phyloP scores from a whole-genome alignment of 2,888 invertebrate species.

The Cheilosia vernalis region DNA sequence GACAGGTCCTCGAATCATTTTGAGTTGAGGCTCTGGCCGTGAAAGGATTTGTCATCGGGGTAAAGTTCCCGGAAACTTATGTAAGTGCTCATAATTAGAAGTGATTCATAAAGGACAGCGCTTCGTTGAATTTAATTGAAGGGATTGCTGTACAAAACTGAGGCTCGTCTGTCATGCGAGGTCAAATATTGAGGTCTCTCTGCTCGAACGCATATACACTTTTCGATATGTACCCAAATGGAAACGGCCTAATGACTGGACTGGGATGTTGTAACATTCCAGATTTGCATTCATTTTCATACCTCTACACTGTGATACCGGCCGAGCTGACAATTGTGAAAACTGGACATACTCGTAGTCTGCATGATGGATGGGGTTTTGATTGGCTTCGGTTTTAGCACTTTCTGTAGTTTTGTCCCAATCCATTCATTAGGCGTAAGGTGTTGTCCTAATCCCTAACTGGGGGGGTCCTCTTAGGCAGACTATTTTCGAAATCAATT shows the following conservation, averaged over 20 bases:
- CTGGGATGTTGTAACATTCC: not conserved
- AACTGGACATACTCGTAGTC: constrained; percentile 24
- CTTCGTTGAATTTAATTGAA: constrained; percentile 61
- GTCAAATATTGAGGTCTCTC: constrained; percentile 1
- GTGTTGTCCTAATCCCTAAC: not conserved
- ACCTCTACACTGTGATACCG: not conserved
- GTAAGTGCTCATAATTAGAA: constrained; percentile 65
- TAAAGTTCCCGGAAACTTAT: constrained; percentile 43
- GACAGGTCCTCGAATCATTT: constrained; percentile 62
- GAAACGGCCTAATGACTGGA: constrained; percentile 26
- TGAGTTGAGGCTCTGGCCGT: constrained; percentile 24
- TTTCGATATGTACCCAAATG: constrained; percentile 16
- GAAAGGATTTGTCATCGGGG: constrained; percentile 38
- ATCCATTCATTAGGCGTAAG: no score
- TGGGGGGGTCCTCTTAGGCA: not conserved
- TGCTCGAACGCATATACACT: not conserved
- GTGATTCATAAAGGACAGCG: constrained; percentile 64
- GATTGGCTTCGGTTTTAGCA: constrained; percentile 32
- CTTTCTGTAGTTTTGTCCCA: not conserved
- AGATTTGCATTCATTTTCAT: constrained; percentile 34
- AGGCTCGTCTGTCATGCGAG: constrained; percentile 34
- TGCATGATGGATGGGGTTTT: constrained; percentile 50
- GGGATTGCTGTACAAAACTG: constrained; percentile 14
- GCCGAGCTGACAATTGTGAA: constrained; percentile 13
- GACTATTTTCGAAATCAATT: constrained; percentile 28